Percentiles rank a stretch among this genome's conserved stretches.
Evolutionary conservation across 2,797 vertebrate species (phyloP).

Genomic region (Myotis pilosus): DNA sequence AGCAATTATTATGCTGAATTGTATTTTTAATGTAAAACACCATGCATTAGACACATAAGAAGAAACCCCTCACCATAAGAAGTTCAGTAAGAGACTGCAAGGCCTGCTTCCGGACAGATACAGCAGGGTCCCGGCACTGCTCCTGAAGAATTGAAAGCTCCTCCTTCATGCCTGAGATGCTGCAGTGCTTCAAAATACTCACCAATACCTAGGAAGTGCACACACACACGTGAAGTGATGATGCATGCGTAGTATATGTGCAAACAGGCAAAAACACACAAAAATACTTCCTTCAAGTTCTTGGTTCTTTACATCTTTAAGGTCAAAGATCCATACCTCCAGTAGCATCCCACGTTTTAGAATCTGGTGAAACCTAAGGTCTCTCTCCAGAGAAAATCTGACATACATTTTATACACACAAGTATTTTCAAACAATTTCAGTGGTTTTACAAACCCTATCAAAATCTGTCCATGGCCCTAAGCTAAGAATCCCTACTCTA

Average conservation of each 20-base stretch:
- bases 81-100: constrained; percentile 92
- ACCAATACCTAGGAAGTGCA: constrained; percentile 86
- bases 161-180: constrained; percentile 83
- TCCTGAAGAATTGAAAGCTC: constrained; percentile 88
- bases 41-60: background rate
- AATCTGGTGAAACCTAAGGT: constrained; percentile 5
- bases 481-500: constrained; percentile 21
- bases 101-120: constrained; percentile 95
- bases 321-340: background rate
- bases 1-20: background rate
- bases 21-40: background rate
- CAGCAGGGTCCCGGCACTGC: constrained; percentile 91
- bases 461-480: background rate
- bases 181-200: constrained; percentile 89
- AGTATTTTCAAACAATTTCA: constrained; percentile 1
- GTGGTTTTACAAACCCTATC: background rate
- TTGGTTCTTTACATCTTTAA: background rate
- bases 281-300: background rate
- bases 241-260: background rate
- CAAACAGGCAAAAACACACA: background rate
- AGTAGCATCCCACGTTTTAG: background rate
- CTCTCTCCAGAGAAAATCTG: background rate
- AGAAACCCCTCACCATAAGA: constrained; percentile 86
- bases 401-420: background rate
- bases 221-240: background rate